Conservation (phyloP, 2,113 vertebrate genomes). For the Cromileptes altivelis region DNA sequence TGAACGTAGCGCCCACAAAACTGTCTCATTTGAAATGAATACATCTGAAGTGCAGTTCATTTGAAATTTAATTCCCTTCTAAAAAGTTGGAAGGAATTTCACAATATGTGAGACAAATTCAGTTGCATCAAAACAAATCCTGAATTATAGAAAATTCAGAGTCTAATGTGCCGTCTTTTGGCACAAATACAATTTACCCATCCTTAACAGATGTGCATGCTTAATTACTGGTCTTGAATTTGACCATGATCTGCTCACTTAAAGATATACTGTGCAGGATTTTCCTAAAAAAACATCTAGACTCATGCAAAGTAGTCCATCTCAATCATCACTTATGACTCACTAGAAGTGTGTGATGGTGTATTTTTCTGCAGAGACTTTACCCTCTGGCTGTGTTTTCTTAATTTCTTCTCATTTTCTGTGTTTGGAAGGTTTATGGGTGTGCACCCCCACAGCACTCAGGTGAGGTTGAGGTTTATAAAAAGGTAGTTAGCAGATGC, state of each 20-base stretch:
- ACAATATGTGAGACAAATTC: not conserved
- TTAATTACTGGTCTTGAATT: not conserved
- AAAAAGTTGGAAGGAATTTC: not conserved
- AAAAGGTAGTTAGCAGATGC: too few species aligned
- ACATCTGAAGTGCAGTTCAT: not conserved
- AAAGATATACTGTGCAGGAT: too few species aligned
- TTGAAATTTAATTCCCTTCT: not conserved
- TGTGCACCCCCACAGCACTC: too few species aligned
- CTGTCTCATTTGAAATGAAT: not conserved
- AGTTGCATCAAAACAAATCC: not conserved
- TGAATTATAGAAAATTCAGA: not conserved
- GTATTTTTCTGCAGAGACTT: too few species aligned
- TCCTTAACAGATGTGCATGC: not conserved
- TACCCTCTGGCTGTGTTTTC: too few species aligned
- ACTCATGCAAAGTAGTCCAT: too few species aligned
- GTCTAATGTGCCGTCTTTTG: not conserved
- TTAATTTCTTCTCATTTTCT: too few species aligned
- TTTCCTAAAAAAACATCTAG: too few species aligned
- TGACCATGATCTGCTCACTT: not conserved
- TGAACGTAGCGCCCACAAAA: not conserved
- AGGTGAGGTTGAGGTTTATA: too few species aligned
- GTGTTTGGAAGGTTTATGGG: too few species aligned
- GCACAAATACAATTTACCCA: slow-evolving; percentile 1
- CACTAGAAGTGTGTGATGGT: too few species aligned
- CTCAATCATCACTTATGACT: too few species aligned